phyloP scores from a whole-genome alignment of 1,140 invertebrate genomes.

The Hylaeus anthracinus region DNA sequence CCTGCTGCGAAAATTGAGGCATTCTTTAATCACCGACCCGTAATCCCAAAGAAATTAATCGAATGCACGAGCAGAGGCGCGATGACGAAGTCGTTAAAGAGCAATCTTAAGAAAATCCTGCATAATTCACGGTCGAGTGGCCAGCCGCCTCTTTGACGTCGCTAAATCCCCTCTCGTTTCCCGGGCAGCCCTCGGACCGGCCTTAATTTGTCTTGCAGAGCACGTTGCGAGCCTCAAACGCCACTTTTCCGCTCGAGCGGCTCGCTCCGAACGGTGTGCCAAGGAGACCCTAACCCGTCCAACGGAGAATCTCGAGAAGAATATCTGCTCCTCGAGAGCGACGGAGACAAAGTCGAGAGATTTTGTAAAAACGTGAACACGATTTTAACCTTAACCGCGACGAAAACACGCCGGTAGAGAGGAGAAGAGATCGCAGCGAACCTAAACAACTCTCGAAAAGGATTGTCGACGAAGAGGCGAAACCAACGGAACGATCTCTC shows the following conservation, averaged over 20 bases:
- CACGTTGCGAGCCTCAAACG: constrained; percentile 60
- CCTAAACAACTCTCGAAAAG: too few species aligned
- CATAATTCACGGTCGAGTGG: constrained; percentile 57
- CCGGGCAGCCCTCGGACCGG: constrained; percentile 39
- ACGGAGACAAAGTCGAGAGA: background rate
- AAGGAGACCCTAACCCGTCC: constrained; percentile 33
- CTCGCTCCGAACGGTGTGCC: constrained; percentile 42
- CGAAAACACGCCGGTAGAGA: too few species aligned
- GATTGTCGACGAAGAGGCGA: too few species aligned
- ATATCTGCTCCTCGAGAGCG: too few species aligned
- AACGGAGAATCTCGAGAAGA: background rate
- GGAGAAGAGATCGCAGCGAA: too few species aligned
- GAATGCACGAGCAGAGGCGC: constrained; percentile 15
- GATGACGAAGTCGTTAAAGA: constrained; percentile 28
- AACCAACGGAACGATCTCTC: too few species aligned
- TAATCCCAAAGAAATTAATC: constrained; percentile 30
- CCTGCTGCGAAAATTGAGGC: too few species aligned
- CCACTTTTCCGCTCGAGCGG: constrained; percentile 62
- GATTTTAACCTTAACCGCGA: too few species aligned
- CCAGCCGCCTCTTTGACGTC: constrained; percentile 47
- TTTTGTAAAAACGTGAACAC: background rate
- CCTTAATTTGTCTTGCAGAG: constrained; percentile 63
- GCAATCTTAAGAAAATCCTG: constrained; percentile 58
- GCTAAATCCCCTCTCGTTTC: constrained; percentile 33
- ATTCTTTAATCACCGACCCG: constrained; percentile 31